Evolutionary conservation across 2,888 invertebrate genomes (phyloP), one percentile per base, ranked within the genome.

Genomic region (Sinelater perroti): DNA sequence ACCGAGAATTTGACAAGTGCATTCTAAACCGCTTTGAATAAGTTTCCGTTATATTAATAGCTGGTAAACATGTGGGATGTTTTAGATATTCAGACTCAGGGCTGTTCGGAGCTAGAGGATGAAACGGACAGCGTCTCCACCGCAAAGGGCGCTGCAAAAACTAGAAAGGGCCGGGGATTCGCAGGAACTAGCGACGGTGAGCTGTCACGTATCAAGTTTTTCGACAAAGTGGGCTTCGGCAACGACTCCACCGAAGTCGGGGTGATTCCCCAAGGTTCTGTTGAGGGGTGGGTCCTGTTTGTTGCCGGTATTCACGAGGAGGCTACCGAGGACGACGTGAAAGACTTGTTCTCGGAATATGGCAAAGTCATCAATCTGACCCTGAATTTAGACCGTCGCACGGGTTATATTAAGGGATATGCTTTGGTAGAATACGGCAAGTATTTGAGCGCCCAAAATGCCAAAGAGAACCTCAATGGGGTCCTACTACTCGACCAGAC

Each of bases 251-350:
- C 5, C 18, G 33, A 51, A 13, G 30, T 20, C 31, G 30, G 20
- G 5, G 11, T 38, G 18, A 30, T 8, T 20, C 51, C 51, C 2
- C 51, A 51, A 30, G n/a, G 30, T 6, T 51, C 96, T 6, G 93
- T 96, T 0, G 97, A 97, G 80, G 97, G 97, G 4, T 98, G 97
- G 97, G 97, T 97, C 64, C 80, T 98, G 55, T 97, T 98, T 78
- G 93, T 97, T 11, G 95, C 95, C 64, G 93, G 93, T 62, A 93
- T 97, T 1, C 95, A 98, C 73, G 97, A 97, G 77, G 97, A 97
- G 76, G 95, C 96, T 0, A 94, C 95, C 69, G 97, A 98, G 75
- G 97, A 97, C 70, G 97, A 97, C 73, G 90, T 97, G 60, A 90
- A 92, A 78, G 95, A 96, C 66, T 92, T 93, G 71, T 97, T 98